phyloP scores from a whole-genome alignment of 2,888 invertebrate genomes.

The Pedicia rivosa region DNA sequence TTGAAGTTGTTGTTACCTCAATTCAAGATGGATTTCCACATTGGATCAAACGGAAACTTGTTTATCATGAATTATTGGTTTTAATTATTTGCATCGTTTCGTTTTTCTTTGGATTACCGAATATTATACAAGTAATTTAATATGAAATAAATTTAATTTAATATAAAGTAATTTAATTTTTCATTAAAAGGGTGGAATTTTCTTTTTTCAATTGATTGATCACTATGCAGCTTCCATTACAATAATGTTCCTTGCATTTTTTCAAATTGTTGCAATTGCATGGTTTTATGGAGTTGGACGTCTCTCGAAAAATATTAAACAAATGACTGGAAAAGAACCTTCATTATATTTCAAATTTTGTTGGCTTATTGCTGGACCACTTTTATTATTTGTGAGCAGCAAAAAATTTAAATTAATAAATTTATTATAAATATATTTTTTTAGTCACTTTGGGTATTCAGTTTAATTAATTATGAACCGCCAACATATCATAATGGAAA shows the following conservation, averaged over 20 bases:
- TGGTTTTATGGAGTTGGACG: conserved; percentile 82
- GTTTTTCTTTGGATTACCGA: conserved; percentile 71
- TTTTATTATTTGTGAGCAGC: conserved; percentile 48
- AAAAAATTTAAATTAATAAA: not conserved
- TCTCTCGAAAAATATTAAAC: conserved; percentile 66
- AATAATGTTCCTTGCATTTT: conserved; percentile 83
- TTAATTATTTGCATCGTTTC: conserved; percentile 68
- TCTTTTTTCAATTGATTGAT: conserved; percentile 81
- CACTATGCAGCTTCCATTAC: conserved; percentile 87
- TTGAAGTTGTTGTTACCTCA: conserved; percentile 86
- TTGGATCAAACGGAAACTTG: conserved; percentile 65
- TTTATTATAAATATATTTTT: conserved; percentile 14
- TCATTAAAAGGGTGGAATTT: conserved; percentile 62
- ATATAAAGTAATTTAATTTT: conserved; percentile 8
- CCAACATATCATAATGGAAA: conserved; percentile 69
- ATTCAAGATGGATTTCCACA: conserved; percentile 85
- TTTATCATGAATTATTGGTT: conserved; percentile 76
- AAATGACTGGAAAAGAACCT: conserved; percentile 75
- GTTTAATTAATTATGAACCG: conserved; percentile 72
- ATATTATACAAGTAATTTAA: conserved; percentile 55
- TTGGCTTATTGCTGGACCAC: conserved; percentile 69
- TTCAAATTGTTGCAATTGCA: conserved; percentile 78
- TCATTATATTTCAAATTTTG: conserved; percentile 70
- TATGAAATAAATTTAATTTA: not conserved
- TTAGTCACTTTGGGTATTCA: conserved; percentile 74